Percentiles rank a stretch among this genome's conserved stretches.
phyloP scores from a whole-genome alignment of 2,113 vertebrate species.

The Xerus inauris region DNA sequence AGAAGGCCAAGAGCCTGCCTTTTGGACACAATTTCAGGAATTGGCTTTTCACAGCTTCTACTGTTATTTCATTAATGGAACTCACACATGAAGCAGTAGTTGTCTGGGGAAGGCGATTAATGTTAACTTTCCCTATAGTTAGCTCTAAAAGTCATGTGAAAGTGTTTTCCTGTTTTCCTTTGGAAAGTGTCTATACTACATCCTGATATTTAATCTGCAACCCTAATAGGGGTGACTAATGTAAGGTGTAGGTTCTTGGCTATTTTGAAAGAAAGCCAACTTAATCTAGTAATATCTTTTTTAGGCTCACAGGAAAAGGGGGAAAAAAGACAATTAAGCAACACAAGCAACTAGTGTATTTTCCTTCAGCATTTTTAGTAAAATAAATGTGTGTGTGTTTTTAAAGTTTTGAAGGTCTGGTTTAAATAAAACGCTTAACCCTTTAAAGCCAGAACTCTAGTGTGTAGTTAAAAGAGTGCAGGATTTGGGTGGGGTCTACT shows the following conservation, averaged over 20 bases:
- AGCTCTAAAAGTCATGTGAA: constrained; percentile 52
- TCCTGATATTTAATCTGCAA: constrained; percentile 74
- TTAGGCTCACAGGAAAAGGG: constrained; percentile 61
- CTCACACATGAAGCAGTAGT: not conserved
- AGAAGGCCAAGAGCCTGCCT: not conserved
- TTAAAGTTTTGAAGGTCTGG: constrained; percentile 62
- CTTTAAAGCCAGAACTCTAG: not conserved
- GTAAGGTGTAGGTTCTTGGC: constrained; percentile 63
- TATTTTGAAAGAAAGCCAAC: constrained; percentile 66
- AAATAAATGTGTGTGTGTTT: constrained; percentile 61
- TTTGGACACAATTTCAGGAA: constrained; percentile 1
- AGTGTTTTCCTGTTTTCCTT: constrained; percentile 65
- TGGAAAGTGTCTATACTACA: constrained; percentile 71
- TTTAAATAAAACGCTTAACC: constrained; percentile 76
- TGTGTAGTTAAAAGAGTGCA: not conserved
- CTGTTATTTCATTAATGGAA: not conserved
- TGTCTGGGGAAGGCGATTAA: not conserved
- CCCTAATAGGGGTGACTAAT: constrained; percentile 63
- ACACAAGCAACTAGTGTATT: constrained; percentile 74
- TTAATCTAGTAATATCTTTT: constrained; percentile 71
- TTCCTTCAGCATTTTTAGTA: constrained; percentile 51
- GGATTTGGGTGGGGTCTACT: not conserved
- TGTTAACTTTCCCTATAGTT: constrained; percentile 21
- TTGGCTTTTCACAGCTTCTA: not conserved
- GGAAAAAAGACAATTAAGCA: constrained; percentile 61